Conservation (phyloP, 2,113 vertebrate species). For the Erinaceus europaeus region DNA sequence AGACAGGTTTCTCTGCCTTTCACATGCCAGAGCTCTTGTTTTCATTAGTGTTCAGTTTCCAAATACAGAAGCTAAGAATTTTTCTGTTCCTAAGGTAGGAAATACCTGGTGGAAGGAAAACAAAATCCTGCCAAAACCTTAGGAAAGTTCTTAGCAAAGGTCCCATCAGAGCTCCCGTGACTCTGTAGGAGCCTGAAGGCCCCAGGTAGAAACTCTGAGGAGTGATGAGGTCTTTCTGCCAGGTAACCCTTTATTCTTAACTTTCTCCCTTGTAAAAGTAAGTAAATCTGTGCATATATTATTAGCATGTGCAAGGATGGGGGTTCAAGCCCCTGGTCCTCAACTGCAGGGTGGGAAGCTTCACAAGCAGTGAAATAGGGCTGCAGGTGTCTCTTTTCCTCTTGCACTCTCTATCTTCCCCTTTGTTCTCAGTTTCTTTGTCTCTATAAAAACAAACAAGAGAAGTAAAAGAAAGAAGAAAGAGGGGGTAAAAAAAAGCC, state of each 20-base stretch:
- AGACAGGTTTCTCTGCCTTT: not conserved
- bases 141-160: constrained; percentile 52
- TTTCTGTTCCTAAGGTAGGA: constrained; percentile 78
- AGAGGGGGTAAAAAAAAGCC: too few species aligned
- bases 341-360: too few species aligned
- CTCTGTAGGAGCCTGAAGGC: constrained; percentile 40
- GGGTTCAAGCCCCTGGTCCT: constrained; percentile 15
- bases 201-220: constrained; percentile 50
- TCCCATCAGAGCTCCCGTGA: constrained; percentile 39
- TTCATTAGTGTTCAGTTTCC: constrained; percentile 30
- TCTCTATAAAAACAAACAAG: not conserved
- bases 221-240: constrained; percentile 62
- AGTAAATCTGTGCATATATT: too few species aligned
- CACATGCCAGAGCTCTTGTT: constrained; percentile 74
- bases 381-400: too few species aligned
- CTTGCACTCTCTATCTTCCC: too few species aligned
- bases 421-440: too few species aligned
- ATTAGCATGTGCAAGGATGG: too few species aligned
- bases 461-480: too few species aligned
- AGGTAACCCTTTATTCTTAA: too few species aligned
- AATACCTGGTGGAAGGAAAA: constrained; percentile 51
- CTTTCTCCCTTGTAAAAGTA: too few species aligned
- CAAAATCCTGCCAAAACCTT: constrained; percentile 34
- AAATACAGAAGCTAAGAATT: constrained; percentile 73
- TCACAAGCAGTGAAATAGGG: too few species aligned